Evolutionary conservation across 2,113 vertebrate species (phyloP).

Genomic region (Lonchura striata): DNA sequence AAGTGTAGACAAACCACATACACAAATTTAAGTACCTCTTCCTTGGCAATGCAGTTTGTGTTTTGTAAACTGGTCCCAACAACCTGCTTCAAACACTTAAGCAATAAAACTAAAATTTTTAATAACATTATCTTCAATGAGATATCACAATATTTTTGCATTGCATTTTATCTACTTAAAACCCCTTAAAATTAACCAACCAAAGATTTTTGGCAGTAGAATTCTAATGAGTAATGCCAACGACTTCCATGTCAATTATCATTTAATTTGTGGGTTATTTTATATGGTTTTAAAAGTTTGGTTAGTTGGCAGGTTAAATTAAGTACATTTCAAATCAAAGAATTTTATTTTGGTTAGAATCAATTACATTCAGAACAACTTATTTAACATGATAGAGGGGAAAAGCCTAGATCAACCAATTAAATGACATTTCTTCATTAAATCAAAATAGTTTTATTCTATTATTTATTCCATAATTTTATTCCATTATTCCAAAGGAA

Average conservation of each 20-base stretch:
- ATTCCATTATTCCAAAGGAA: background rate
- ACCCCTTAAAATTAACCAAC: background rate
- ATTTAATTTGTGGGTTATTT: background rate
- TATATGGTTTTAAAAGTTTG: background rate
- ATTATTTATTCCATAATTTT: background rate
- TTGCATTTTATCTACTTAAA: background rate
- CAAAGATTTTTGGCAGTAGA: background rate
- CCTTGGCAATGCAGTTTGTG: background rate
- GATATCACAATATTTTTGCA: background rate
- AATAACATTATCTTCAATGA: background rate
- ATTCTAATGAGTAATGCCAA: background rate
- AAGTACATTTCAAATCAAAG: background rate
- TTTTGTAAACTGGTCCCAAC: background rate
- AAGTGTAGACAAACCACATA: background rate
- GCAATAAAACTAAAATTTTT: background rate
- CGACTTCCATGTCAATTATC: background rate
- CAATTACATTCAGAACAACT: background rate
- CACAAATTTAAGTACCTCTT: background rate
- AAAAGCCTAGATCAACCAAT: background rate
- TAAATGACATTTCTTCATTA: background rate
- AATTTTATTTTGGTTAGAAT: background rate
- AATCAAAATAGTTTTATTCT: background rate
- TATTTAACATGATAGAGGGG: background rate
- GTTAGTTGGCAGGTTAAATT: background rate
- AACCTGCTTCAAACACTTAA: background rate